Evolutionary conservation across 2,113 vertebrate genomes (phyloP).

Genomic region (Carollia perspicillata): DNA sequence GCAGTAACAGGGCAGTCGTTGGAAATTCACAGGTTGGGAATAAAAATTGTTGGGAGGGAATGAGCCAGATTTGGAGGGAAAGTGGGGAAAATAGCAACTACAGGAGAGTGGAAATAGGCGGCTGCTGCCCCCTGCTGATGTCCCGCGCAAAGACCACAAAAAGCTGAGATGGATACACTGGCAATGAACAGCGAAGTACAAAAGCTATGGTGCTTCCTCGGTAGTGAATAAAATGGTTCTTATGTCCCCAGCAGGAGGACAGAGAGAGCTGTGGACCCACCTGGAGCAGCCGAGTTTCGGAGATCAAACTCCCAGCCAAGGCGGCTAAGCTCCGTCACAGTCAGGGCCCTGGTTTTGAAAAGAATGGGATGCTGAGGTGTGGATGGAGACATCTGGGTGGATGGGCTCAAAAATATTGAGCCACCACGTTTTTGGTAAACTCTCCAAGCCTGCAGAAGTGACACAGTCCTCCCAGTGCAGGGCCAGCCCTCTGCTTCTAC

Average conservation of each 20-base stretch:
- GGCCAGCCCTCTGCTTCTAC: not conserved
- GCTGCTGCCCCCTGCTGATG: not conserved
- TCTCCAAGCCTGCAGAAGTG: not conserved
- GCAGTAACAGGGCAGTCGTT: not conserved
- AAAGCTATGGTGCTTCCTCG: not conserved
- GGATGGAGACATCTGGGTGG: not conserved
- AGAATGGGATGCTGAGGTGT: not conserved
- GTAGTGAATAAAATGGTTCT: not conserved
- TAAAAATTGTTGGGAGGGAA: not conserved
- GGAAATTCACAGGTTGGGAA: not conserved
- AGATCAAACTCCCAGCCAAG: not conserved
- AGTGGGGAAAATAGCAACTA: not conserved
- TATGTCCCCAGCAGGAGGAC: not conserved
- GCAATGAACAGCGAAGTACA: constrained; percentile 21
- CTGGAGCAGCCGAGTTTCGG: not conserved
- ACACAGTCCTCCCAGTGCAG: not conserved
- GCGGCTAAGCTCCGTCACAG: not conserved
- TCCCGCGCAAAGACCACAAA: not conserved
- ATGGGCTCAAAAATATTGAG: not conserved
- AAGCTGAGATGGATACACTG: not conserved
- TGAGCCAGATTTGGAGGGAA: not conserved
- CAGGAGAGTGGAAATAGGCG: not conserved
- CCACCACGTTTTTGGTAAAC: not conserved
- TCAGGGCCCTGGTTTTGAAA: not conserved
- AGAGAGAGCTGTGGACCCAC: not conserved